Evolutionary conservation across 2,888 invertebrate species (phyloP).

Genomic region (Alentia gelatinosa): DNA sequence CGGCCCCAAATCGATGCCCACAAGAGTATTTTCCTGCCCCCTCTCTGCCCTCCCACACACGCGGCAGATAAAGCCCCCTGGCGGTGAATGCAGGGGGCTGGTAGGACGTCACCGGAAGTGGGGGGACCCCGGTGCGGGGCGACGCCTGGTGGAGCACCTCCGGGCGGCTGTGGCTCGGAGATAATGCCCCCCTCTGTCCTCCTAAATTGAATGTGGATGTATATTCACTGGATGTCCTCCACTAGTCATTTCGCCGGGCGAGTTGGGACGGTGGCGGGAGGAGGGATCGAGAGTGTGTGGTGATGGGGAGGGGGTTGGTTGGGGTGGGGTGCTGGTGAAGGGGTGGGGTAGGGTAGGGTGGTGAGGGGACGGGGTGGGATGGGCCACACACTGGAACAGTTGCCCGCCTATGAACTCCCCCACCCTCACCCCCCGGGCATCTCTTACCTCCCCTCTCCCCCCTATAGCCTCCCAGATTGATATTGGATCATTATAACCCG

Average conservation of each 20-base stretch:
- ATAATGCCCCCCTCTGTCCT: conserved; percentile 27
- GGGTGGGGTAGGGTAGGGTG: too few relatives aligned
- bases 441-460: background rate
- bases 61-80: background rate
- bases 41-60: background rate
- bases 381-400: too few relatives aligned
- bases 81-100: background rate
- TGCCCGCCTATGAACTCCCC: too few relatives aligned
- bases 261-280: background rate
- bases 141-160: background rate
- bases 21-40: background rate
- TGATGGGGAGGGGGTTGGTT: background rate
- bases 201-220: conserved; percentile 46
- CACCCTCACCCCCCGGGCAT: too few relatives aligned
- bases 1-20: conserved; percentile 39
- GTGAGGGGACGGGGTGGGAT: too few relatives aligned
- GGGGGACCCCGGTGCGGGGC: too few relatives aligned
- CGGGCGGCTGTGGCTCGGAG: background rate
- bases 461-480: background rate
- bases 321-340: background rate
- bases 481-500: background rate
- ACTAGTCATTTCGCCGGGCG: background rate
- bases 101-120: too few relatives aligned
- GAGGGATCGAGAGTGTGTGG: background rate
- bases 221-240: background rate